These are phyloP conservation scores for Oxygymnocypris stewartii DNA, from an alignment of 2,113 vertebrate species.

Conservation along the genomic window DNA sequence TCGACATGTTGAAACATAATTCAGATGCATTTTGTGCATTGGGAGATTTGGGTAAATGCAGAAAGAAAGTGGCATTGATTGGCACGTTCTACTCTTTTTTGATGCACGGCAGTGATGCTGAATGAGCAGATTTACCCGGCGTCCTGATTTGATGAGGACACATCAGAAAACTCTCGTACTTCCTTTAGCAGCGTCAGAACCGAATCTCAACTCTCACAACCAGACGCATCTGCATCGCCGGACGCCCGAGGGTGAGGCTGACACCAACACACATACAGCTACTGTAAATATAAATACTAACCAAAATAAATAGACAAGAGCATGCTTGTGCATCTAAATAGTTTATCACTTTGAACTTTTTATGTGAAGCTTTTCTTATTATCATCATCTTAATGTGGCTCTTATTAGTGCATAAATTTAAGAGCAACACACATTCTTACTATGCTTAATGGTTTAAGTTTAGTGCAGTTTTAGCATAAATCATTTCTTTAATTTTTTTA, in stretches of 20 bases:
- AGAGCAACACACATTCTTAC: background rate
- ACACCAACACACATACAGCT: background rate
- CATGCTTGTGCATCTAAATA: background rate
- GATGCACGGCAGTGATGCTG: background rate
- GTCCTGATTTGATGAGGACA: slow-evolving; percentile 3
- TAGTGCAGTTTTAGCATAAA: background rate
- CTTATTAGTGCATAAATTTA: background rate
- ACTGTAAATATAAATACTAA: background rate
- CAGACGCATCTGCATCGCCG: background rate
- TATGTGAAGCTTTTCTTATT: background rate
- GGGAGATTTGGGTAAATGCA: background rate
- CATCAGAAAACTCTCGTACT: background rate
- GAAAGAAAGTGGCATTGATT: background rate
- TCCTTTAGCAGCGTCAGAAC: slow-evolving; percentile 5
- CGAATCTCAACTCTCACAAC: background rate
- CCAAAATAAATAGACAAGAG: too few relatives aligned
- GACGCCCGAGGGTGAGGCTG: background rate
- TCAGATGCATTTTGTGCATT: background rate
- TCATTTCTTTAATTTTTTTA: background rate
- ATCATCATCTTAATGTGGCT: background rate
- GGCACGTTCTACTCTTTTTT: background rate
- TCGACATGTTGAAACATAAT: background rate
- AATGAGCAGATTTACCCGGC: background rate
- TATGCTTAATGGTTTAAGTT: background rate
- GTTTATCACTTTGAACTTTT: background rate